Conservation (phyloP, 2,888 invertebrate species). For the Clitarchus hookeri region DNA sequence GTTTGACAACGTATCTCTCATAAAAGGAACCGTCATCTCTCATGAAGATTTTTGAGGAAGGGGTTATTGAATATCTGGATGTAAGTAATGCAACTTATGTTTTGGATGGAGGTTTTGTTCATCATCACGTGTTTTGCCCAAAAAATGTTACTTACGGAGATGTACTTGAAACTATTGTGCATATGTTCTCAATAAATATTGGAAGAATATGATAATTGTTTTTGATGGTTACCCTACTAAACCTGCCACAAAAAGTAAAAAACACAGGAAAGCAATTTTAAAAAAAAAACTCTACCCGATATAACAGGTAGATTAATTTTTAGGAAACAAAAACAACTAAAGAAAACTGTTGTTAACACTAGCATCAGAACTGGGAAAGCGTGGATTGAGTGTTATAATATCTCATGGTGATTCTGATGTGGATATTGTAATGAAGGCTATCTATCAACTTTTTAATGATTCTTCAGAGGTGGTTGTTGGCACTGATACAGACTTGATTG, state of each 20-base stretch:
- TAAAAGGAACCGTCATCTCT: not conserved
- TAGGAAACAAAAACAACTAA: not conserved
- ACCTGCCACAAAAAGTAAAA: not conserved
- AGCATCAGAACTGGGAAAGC: not conserved
- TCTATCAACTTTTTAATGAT: not conserved
- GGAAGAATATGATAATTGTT: not conserved
- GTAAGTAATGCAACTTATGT: not conserved
- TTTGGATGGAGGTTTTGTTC: not conserved
- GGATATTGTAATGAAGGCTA: not conserved
- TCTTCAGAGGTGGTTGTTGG: not conserved
- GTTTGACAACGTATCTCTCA: not conserved
- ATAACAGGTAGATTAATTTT: not conserved
- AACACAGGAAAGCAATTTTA: not conserved
- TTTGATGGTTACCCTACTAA: not conserved
- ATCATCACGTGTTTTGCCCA: not conserved
- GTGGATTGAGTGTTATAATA: not conserved
- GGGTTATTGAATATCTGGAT: not conserved
- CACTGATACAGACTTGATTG: not conserved
- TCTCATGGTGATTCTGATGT: not conserved
- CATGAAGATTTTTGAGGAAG: not conserved
- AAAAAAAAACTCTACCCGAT: not conserved
- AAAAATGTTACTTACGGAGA: not conserved
- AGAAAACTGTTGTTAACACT: not conserved
- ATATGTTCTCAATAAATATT: not conserved
- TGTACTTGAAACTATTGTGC: not conserved